Percentiles rank a stretch among this genome's conserved stretches.
phyloP scores from a whole-genome alignment of 2,888 invertebrate genomes.

The Nemotelus pantherinus region DNA sequence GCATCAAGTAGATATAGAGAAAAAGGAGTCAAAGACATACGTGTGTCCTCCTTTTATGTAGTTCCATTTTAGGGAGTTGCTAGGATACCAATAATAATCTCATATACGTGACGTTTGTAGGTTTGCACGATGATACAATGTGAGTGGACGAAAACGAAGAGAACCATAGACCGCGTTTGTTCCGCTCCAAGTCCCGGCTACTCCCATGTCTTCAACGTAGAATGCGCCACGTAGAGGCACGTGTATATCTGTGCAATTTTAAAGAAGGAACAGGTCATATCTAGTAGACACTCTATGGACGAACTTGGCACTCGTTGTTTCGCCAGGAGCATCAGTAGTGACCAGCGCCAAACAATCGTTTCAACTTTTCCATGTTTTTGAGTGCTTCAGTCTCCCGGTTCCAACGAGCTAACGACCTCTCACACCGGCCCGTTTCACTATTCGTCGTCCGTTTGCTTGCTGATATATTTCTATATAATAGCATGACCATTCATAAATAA shows the following conservation, averaged over 20 bases:
- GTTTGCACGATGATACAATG: slow-evolving; percentile 42
- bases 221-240: background rate
- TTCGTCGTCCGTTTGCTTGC: slow-evolving; percentile 39
- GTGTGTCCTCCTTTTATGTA: slow-evolving; percentile 38
- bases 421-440: slow-evolving; percentile 19
- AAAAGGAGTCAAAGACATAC: slow-evolving; percentile 34
- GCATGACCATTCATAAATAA: slow-evolving; percentile 49
- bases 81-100: slow-evolving; percentile 52
- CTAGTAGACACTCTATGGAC: slow-evolving; percentile 34
- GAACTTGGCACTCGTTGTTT: slow-evolving; percentile 45
- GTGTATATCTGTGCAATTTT: background rate
- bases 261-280: slow-evolving; percentile 19
- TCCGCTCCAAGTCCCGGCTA: background rate
- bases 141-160: slow-evolving; percentile 4
- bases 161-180: background rate
- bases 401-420: slow-evolving; percentile 45
- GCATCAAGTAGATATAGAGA: slow-evolving; percentile 11
- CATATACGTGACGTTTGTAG: slow-evolving; percentile 47
- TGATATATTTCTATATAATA: slow-evolving; percentile 43
- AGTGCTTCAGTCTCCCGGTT: background rate
- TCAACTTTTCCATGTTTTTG: slow-evolving; percentile 38
- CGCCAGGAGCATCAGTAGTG: background rate
- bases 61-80: slow-evolving; percentile 49
- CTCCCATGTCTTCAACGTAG: background rate
- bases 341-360: slow-evolving; percentile 47